Evolutionary conservation across 2,888 invertebrate genomes (phyloP).

Genomic region (Epiblema foenella): DNA sequence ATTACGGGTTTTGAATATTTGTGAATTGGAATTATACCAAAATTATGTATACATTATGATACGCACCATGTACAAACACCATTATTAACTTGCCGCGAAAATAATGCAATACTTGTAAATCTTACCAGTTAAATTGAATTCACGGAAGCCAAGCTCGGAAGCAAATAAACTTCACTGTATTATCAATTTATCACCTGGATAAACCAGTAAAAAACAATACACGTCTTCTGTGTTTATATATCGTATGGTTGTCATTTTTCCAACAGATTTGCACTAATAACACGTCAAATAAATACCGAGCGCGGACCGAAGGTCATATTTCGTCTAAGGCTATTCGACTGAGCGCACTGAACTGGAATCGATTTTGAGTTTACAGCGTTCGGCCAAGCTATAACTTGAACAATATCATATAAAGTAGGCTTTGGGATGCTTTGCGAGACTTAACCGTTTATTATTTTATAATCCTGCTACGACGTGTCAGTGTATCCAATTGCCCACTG

Average conservation of each 20-base stretch:
- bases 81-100: neutral
- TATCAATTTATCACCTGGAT: neutral
- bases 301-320: constrained; percentile 65
- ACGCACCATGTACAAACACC: neutral
- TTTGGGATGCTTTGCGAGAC: too few relatives aligned
- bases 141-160: neutral
- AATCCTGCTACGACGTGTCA: too few relatives aligned
- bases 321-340: constrained; percentile 49
- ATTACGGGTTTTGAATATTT: too few relatives aligned
- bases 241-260: constrained; percentile 64
- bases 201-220: constrained; percentile 21
- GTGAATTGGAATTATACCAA: too few relatives aligned
- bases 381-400: neutral
- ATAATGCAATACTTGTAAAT: neutral
- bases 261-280: constrained; percentile 74
- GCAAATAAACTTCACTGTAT: neutral
- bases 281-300: constrained; percentile 70
- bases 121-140: neutral
- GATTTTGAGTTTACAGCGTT: neutral
- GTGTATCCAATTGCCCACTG: too few relatives aligned
- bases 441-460: too few relatives aligned
- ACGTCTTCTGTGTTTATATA: constrained; percentile 45
- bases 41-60: too few relatives aligned
- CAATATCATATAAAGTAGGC: too few relatives aligned
- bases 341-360: neutral